Evolutionary conservation across 1,140 invertebrate species (phyloP), one percentile per base, ranked within the genome.

Genomic region (Akabosia matsudoensis): DNA sequence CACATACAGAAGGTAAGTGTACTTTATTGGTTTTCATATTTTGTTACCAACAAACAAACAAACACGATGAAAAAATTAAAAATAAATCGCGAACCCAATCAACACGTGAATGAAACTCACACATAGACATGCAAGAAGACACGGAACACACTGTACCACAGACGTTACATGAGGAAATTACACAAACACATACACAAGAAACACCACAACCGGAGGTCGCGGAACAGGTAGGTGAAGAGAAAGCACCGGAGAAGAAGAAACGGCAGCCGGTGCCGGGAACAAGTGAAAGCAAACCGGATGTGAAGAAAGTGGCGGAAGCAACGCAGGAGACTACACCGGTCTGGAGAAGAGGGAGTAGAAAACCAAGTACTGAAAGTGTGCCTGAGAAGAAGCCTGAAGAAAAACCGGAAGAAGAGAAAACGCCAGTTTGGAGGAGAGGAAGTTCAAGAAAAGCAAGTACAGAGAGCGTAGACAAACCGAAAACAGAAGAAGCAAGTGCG

Each of bases 391-490:
- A 83, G 56, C 73, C 83, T 73, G 79, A 79, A 67, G 72, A 79
- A 30, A 72, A 22, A 45, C 83, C 84, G 81, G 85, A 75, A 83
- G 84, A 81, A 84, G 71, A 79, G 84, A 83, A 79, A 82, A 76
- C 84, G 85, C 82, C 79, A 83, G 79, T 76, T 76, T 84, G 81
- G 82, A 78, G 81, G 83, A 75, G 82, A 83, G 74, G 82, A 83
- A 45, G 37, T 18, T 28, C 30, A 73, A 37, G 33, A 37, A 75
- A n/a, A 18, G 45, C 64, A 18, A 74, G 76, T 45, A 52, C 79
- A 61, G 77, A 81, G 76, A 75, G 79, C 74, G 83, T 83, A 67
- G 80, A 82, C 75, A 78, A 83, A 64, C 73, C 83, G 74, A 78
- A 79, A 67, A 70, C 18, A 45, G 37, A 45, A 45, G 37, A 45